A percentile compares a stretch with the other conserved stretches of the same genome.
Evolutionary conservation across 2,888 invertebrate genomes (phyloP).

Genomic region (Sympetrum striolatum): DNA sequence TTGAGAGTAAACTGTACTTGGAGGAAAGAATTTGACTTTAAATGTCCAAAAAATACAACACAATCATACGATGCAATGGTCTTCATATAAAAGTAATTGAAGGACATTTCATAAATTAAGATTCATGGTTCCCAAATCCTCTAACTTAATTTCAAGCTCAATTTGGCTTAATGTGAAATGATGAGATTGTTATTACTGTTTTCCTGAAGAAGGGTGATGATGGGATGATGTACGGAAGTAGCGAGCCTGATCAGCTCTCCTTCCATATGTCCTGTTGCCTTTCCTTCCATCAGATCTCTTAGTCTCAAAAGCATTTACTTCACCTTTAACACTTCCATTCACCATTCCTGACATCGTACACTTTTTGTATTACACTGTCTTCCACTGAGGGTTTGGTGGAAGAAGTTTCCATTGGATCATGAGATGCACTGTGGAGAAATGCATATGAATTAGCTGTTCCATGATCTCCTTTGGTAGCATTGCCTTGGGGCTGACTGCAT

Average conservation of each 20-base stretch:
- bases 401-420: not conserved
- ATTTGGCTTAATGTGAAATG: no score
- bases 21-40: no score
- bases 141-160: no score
- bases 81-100: no score
- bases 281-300: not conserved
- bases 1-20: no score
- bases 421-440: not conserved
- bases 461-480: not conserved
- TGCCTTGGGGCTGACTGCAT: constrained; percentile 72
- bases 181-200: no score
- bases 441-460: not conserved
- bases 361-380: not conserved
- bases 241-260: not conserved
- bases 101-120: no score
- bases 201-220: not conserved
- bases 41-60: no score
- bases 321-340: not conserved
- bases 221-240: not conserved
- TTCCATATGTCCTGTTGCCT: constrained; percentile 8
- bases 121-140: no score
- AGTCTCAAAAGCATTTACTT: not conserved
- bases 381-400: not conserved
- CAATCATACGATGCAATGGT: no score
- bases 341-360: not conserved